These are phyloP conservation scores for Ophioderma brevispina DNA, from an alignment of 35 echinoderm and acorn worm genomes.

Conservation along the genomic window DNA sequence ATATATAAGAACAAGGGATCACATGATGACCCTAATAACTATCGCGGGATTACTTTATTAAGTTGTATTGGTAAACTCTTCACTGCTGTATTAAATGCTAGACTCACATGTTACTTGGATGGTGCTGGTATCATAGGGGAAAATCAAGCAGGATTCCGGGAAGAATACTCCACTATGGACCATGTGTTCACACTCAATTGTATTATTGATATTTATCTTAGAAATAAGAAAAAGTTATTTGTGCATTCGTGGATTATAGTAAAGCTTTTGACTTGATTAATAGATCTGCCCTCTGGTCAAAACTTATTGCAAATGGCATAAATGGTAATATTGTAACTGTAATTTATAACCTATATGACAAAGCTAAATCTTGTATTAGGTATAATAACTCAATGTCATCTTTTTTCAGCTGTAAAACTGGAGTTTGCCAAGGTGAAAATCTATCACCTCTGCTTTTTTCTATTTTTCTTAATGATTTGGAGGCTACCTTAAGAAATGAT, in stretches of 20 bases:
- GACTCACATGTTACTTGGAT: background rate
- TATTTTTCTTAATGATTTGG: constrained; percentile 16
- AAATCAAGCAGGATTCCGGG: background rate
- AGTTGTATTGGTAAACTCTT: constrained; percentile 7
- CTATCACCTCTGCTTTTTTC: background rate
- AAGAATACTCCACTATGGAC: background rate
- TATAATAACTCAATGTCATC: background rate
- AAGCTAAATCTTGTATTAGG: background rate
- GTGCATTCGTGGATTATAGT: background rate
- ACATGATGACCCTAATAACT: constrained; percentile 2
- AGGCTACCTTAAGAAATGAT: background rate
- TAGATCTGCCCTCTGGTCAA: background rate
- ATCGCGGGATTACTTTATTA: background rate
- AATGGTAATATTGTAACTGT: background rate
- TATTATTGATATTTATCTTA: constrained; percentile 10
- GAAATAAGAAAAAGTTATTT: background rate
- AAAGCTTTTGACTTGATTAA: background rate
- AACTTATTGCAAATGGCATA: background rate
- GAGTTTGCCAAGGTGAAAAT: background rate
- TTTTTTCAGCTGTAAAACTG: background rate
- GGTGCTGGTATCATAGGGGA: background rate
- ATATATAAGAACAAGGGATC: constrained; percentile 15
- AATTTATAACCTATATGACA: background rate
- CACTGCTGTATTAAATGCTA: background rate
- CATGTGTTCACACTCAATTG: background rate